These are phyloP conservation scores for Pantala flavescens DNA, from an alignment of 1,140 invertebrate genomes.

Conservation along the genomic window DNA sequence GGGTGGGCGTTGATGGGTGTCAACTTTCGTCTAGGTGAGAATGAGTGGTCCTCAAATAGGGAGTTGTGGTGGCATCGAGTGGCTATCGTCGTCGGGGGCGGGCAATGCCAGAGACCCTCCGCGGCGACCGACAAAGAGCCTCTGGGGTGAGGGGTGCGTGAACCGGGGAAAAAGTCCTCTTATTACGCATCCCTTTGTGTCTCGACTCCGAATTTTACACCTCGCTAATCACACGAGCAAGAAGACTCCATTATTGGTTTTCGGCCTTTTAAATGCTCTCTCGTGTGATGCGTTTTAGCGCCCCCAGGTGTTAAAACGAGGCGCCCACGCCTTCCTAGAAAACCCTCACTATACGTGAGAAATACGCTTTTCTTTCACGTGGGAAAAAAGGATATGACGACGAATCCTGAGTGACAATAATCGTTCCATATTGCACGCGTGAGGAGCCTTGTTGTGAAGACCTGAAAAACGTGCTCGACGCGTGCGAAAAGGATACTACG, in stretches of 20 bases:
- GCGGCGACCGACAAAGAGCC: neutral
- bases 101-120: neutral
- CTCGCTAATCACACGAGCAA: constrained; percentile 15
- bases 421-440: too few relatives aligned
- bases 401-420: too few relatives aligned
- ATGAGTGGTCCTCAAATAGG: too few relatives aligned
- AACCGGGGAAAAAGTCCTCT: neutral
- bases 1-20: too few relatives aligned
- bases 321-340: neutral
- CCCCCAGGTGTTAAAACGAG: neutral
- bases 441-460: too few relatives aligned
- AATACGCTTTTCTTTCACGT: neutral
- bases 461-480: too few relatives aligned
- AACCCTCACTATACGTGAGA: neutral
- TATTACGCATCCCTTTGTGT: neutral
- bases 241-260: constrained; percentile 17
- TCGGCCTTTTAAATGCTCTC: constrained; percentile 5
- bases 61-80: neutral
- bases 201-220: neutral
- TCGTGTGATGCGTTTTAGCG: constrained; percentile 8
- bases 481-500: too few relatives aligned
- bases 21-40: too few relatives aligned
- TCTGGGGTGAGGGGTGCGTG: neutral
- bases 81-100: neutral
- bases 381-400: neutral